These are phyloP conservation scores for Ctenosaura bakeri DNA, from an alignment of 2,797 vertebrate genomes.

Conservation along the genomic window DNA sequence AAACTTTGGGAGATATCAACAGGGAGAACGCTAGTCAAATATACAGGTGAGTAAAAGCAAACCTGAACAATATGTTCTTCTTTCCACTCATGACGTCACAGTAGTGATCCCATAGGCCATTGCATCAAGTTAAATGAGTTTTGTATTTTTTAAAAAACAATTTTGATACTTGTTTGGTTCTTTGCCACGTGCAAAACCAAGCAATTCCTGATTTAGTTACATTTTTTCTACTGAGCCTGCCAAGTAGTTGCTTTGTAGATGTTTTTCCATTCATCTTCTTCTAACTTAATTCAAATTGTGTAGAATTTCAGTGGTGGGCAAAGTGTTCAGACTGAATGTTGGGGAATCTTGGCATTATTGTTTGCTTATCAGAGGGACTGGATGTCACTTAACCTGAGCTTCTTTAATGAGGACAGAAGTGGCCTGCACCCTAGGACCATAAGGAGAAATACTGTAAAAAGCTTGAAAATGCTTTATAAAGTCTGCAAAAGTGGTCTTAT, in stretches of 20 bases:
- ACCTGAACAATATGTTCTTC: background rate
- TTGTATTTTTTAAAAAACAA: background rate
- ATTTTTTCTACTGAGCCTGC: background rate
- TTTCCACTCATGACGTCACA: background rate
- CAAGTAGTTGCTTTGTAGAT: background rate
- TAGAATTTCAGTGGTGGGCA: background rate
- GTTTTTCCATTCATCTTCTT: background rate
- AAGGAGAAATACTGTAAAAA: background rate
- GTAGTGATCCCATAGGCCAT: background rate
- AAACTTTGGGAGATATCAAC: constrained; percentile 99
- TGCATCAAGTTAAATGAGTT: background rate
- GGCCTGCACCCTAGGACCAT: background rate
- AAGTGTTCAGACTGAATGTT: background rate
- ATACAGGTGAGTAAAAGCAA: constrained; percentile 87
- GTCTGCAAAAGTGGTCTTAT: background rate
- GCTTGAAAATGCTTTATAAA: background rate
- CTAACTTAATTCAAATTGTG: background rate
- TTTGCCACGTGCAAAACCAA: background rate
- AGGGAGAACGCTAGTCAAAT: constrained; percentile 94
- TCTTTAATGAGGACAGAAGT: background rate
- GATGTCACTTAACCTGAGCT: too few relatives aligned
- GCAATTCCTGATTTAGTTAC: background rate
- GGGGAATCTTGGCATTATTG: background rate
- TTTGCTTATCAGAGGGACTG: background rate
- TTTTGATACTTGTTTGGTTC: background rate